Evolutionary conservation across 2,113 vertebrate species (phyloP).

Genomic region (Takifugu bimaculatus): DNA sequence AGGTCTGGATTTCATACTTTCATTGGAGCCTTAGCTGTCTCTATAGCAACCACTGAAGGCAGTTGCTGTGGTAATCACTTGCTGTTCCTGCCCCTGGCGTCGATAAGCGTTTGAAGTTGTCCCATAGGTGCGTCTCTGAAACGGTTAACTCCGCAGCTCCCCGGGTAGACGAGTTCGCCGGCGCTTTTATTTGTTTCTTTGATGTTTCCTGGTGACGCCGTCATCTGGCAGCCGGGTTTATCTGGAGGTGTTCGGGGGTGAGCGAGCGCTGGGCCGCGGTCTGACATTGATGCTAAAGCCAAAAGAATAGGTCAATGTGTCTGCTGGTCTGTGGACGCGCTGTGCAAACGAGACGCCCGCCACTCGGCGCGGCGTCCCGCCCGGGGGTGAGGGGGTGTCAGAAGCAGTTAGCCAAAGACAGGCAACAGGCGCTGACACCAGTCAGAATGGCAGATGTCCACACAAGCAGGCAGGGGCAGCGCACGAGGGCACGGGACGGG

Average conservation of each 20-base stretch:
- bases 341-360: conserved; percentile 62
- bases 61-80: conserved; percentile 63
- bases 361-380: conserved; percentile 44
- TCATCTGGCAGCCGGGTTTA: conserved; percentile 50
- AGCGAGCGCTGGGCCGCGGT: conserved; percentile 30
- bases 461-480: conserved; percentile 65
- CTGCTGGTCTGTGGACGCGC: conserved; percentile 62
- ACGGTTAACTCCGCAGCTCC: conserved; percentile 61
- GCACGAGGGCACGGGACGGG: conserved; percentile 58
- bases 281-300: conserved; percentile 76
- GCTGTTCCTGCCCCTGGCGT: conserved; percentile 62
- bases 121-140: conserved; percentile 59
- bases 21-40: conserved; percentile 67
- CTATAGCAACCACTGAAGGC: conserved; percentile 75
- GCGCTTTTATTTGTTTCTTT: conserved; percentile 64
- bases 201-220: conserved; percentile 54
- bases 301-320: conserved; percentile 78
- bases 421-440: conserved; percentile 62
- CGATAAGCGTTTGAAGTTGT: conserved; percentile 67
- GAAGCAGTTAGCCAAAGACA: conserved; percentile 60
- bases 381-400: conserved; percentile 59
- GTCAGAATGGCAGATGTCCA: conserved; percentile 78
- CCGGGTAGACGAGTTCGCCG: conserved; percentile 38
- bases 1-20: conserved; percentile 45
- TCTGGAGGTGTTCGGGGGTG: conserved; percentile 56